These are phyloP conservation scores for Lepidurus apus DNA, from an alignment of 1,140 invertebrate genomes.

Conservation along the genomic window DNA sequence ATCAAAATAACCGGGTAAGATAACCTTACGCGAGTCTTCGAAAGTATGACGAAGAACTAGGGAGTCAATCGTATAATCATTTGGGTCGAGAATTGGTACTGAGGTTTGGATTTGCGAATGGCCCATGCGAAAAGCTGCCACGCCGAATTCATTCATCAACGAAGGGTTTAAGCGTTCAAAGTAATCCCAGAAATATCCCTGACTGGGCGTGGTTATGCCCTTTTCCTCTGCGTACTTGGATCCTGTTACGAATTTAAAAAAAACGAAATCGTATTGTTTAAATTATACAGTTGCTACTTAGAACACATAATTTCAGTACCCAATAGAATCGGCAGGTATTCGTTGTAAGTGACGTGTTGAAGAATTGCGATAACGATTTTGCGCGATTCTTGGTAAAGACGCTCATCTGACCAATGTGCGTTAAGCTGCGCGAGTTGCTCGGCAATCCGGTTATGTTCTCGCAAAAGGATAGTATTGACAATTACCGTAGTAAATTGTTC, in stretches of 20 bases:
- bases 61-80: slow-evolving; percentile 43
- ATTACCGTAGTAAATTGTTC: slow-evolving; percentile 74
- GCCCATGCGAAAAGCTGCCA: slow-evolving; percentile 80
- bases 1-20: slow-evolving; percentile 37
- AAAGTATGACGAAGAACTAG: slow-evolving; percentile 36
- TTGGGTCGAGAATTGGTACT: slow-evolving; percentile 55
- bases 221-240: slow-evolving; percentile 28
- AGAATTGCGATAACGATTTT: slow-evolving; percentile 58
- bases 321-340: slow-evolving; percentile 75
- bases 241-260: background rate
- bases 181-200: slow-evolving; percentile 62
- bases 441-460: slow-evolving; percentile 87
- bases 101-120: slow-evolving; percentile 71
- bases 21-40: slow-evolving; percentile 37
- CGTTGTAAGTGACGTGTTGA: slow-evolving; percentile 77
- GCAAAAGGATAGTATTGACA: slow-evolving; percentile 72
- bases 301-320: slow-evolving; percentile 46
- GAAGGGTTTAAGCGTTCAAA: slow-evolving; percentile 68
- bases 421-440: slow-evolving; percentile 64
- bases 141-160: slow-evolving; percentile 76
- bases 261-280: background rate
- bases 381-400: slow-evolving; percentile 73
- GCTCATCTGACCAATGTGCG: slow-evolving; percentile 80
- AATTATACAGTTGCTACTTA: background rate
- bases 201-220: slow-evolving; percentile 37